phyloP scores from a whole-genome alignment of 2,888 invertebrate genomes.

The Gastracanthus pulcherrimus region DNA sequence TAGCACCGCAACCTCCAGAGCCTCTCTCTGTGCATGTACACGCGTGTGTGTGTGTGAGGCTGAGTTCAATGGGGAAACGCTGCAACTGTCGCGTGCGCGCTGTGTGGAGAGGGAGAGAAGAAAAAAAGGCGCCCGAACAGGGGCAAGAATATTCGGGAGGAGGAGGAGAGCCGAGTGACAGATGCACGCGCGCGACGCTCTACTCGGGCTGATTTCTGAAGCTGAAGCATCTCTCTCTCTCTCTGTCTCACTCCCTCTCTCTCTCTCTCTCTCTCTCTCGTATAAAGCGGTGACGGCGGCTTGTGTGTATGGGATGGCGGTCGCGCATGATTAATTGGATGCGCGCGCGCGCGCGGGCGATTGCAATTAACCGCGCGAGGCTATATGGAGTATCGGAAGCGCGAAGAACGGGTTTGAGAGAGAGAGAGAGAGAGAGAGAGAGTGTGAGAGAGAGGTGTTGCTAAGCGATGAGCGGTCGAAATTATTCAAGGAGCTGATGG shows the following conservation, averaged over 20 bases:
- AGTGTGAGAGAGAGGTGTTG: no score
- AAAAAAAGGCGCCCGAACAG: no score
- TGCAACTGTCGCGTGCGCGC: constrained; percentile 62
- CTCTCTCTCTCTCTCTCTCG: no score
- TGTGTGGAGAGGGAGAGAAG: constrained; percentile 27
- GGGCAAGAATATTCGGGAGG: no score
- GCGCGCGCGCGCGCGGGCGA: background rate
- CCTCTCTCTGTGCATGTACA: constrained; percentile 64
- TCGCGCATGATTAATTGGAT: constrained; percentile 12
- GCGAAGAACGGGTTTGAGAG: no score
- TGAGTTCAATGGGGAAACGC: constrained; percentile 59
- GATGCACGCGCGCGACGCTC: constrained; percentile 58
- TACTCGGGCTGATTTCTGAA: background rate
- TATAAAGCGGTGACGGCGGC: background rate
- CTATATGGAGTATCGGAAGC: no score
- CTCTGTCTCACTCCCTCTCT: background rate
- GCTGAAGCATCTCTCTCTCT: background rate
- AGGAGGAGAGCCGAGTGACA: constrained; percentile 57
- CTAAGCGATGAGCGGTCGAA: no score
- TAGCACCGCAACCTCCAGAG: no score
- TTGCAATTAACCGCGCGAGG: background rate
- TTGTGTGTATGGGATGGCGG: background rate
- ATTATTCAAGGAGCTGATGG: no score
- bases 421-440: no score
- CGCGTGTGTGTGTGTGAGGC: background rate